Conservation (phyloP, 2,888 invertebrate species). For the Mylabris sibirica region DNA sequence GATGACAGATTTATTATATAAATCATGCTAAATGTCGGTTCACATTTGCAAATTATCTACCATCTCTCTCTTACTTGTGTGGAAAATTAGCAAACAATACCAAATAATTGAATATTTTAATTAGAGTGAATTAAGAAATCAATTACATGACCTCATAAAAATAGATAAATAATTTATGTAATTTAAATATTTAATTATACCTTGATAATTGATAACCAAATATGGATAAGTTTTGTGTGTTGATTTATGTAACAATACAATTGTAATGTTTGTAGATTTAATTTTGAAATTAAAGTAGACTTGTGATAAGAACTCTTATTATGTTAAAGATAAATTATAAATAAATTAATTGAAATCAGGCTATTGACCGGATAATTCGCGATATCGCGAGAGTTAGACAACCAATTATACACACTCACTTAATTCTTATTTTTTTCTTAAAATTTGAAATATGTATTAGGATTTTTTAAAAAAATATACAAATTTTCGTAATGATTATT, state of each 20-base stretch:
- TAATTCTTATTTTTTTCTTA: not conserved
- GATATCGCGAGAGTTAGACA: not conserved
- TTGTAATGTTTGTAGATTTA: not conserved
- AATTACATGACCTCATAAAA: not conserved
- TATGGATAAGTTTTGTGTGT: not conserved
- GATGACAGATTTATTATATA: constrained; percentile 13
- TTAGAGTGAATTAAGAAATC: not conserved
- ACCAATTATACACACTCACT: not conserved
- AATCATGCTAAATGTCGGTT: constrained; percentile 4
- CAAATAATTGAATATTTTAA: not conserved
- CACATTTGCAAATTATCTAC: not conserved
- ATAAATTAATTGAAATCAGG: not conserved
- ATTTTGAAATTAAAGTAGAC: not conserved
- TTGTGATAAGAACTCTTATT: not conserved
- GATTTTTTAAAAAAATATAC: no score
- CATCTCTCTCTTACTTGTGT: no score
- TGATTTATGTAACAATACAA: not conserved
- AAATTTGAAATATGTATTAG: not conserved
- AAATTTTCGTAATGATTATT: no score
- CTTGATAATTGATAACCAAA: not conserved
- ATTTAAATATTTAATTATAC: no score
- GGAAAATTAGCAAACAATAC: no score
- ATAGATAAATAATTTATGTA: no score
- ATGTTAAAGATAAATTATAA: not conserved
- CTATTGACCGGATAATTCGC: not conserved